Conservation (phyloP, 2,888 invertebrate species). For the Notodonta dromedarius region DNA sequence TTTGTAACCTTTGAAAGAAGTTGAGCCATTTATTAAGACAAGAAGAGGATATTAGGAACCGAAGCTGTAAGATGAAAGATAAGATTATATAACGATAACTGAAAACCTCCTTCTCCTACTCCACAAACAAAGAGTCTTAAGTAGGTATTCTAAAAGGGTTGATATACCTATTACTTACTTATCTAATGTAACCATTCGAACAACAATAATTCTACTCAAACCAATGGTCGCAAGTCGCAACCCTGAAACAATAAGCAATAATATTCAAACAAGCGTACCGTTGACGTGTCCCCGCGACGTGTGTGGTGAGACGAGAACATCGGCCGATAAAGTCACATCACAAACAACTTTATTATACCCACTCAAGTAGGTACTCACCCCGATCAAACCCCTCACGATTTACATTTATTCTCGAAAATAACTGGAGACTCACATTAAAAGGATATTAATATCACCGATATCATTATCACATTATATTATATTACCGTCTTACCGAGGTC, state of each 20-base stretch:
- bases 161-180: no score
- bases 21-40: no score
- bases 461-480: neutral
- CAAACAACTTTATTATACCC: constrained; percentile 27
- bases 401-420: constrained; percentile 3
- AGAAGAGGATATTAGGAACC: no score
- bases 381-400: neutral
- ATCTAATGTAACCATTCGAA: neutral
- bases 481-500: neutral
- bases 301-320: constrained; percentile 15
- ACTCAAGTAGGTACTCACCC: constrained; percentile 1
- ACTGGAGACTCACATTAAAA: neutral
- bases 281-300: constrained; percentile 19
- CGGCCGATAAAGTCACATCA: constrained; percentile 23
- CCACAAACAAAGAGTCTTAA: no score
- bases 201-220: neutral
- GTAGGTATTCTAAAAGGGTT: no score
- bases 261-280: constrained; percentile 21
- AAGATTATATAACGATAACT: no score
- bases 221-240: neutral
- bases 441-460: neutral
- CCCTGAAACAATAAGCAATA: constrained; percentile 8
- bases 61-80: no score
- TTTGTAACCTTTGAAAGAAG: no score
- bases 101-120: no score